phyloP scores from a whole-genome alignment of 2,797 vertebrate species.

The Parauchenoglanis punctatus region DNA sequence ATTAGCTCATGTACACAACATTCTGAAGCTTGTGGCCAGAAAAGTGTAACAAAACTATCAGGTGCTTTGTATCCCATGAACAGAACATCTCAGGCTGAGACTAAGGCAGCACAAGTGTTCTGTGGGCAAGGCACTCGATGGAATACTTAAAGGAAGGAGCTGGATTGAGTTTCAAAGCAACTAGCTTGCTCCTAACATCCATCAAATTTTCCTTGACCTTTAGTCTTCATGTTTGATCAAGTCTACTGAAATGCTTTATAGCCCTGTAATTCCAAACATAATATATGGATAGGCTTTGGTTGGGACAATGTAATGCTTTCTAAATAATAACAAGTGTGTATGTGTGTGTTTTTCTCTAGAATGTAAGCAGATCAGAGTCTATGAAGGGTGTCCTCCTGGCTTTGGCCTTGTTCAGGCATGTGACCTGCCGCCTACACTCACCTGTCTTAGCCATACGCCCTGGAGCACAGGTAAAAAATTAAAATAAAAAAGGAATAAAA shows the following conservation, averaged over 20 bases:
- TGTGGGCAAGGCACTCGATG: neutral
- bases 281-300: neutral
- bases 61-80: neutral
- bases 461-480: conserved; percentile 61
- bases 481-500: too few relatives aligned
- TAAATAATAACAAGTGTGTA: neutral
- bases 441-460: conserved; percentile 44
- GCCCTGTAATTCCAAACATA: too few relatives aligned
- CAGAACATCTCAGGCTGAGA: neutral
- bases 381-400: conserved; percentile 55
- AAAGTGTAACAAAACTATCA: neutral
- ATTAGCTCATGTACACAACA: neutral
- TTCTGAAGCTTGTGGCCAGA: neutral
- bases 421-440: conserved; percentile 66
- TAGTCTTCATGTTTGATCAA: conserved; percentile 2
- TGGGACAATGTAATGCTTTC: neutral
- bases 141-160: neutral
- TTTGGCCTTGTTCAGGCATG: conserved; percentile 70
- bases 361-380: conserved; percentile 32
- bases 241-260: neutral
- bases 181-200: neutral
- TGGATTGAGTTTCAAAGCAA: neutral
- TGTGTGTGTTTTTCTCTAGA: conserved; percentile 54
- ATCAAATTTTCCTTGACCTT: neutral
- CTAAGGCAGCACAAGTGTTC: neutral